Conservation (phyloP, 2,888 invertebrate species). For the Scaptomyza tumidula region DNA sequence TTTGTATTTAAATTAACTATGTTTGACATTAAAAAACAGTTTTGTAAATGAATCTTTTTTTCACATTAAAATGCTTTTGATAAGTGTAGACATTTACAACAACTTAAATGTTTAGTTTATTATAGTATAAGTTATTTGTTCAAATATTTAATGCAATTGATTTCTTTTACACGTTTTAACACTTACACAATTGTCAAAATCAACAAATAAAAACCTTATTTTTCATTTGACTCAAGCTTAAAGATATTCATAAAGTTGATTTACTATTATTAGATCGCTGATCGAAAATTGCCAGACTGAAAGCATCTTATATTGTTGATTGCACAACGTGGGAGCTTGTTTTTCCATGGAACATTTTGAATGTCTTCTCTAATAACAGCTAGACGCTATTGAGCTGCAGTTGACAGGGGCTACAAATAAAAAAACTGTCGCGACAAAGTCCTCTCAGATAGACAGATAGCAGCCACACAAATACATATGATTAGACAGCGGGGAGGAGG, state of each 20-base stretch:
- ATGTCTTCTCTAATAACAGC: conserved; percentile 1
- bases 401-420: conserved; percentile 19
- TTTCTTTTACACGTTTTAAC: too few species aligned
- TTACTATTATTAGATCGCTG: neutral
- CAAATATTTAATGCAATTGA: too few species aligned
- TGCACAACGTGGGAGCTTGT: neutral
- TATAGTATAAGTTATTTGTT: too few species aligned
- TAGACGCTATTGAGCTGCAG: conserved; percentile 12
- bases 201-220: too few species aligned
- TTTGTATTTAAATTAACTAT: too few species aligned
- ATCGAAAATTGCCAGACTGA: neutral
- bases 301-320: neutral
- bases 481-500: conserved; percentile 15
- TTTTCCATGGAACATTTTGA: neutral
- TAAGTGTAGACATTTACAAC: too few species aligned
- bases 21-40: neutral
- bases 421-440: neutral
- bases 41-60: too few species aligned
- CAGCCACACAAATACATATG: conserved; percentile 26
- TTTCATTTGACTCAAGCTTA: neutral
- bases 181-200: too few species aligned
- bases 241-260: neutral
- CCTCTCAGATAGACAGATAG: conserved; percentile 1
- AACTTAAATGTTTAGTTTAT: too few species aligned
- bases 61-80: too few species aligned